A percentile compares a stretch with the other conserved stretches of the same genome.
These are phyloP conservation scores for Oopsacas minuta DNA, from an alignment of 37 sponge, comb jelly and placozoan species.

Conservation along the genomic window DNA sequence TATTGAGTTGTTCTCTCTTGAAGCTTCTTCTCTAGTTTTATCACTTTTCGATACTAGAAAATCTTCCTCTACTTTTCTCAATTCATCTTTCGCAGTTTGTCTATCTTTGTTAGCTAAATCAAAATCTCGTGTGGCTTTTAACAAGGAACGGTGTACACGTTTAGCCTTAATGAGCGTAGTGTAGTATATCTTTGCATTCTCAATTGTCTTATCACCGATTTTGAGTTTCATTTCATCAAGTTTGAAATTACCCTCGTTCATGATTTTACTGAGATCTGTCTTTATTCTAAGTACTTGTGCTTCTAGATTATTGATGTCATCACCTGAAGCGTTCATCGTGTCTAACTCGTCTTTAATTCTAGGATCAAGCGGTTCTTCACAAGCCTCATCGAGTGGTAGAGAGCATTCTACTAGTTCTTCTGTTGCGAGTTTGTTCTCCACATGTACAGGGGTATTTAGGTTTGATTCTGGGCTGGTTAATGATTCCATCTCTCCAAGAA, in stretches of 20 bases:
- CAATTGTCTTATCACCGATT: neutral
- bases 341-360: neutral
- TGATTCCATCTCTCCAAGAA: neutral
- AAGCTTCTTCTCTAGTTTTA: neutral
- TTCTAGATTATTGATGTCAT: neutral
- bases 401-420: neutral
- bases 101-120: neutral
- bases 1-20: neutral
- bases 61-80: neutral
- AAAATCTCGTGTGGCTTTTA: neutral
- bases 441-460: neutral
- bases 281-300: neutral
- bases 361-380: neutral
- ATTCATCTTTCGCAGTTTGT: neutral
- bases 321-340: neutral
- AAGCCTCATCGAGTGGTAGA: neutral
- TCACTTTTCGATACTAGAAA: neutral
- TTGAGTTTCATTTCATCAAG: neutral
- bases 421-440: neutral
- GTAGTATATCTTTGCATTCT: neutral
- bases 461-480: neutral
- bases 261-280: neutral
- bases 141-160: neutral
- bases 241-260: conserved; percentile 1
- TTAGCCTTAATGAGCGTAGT: conserved; percentile 8